Base-by-base conservation (phyloP, 2,797 vertebrate genomes). In the Trematomus bernacchii region DNA sequence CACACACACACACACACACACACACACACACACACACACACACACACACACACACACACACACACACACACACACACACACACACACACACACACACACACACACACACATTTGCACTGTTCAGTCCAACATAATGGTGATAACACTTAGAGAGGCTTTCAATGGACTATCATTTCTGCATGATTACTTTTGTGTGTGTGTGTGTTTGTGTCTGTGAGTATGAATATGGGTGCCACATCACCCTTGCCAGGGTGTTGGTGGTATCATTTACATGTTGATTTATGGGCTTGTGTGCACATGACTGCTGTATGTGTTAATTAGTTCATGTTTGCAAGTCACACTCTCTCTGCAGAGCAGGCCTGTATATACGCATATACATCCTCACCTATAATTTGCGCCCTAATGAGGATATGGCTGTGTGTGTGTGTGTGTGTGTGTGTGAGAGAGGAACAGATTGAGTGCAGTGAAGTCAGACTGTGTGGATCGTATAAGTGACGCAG, bases 301-400 rank as follows among this genome's bases (percentile, higher is more conserved):
- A 21, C 84, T 74, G 64, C 61, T 86, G 19, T 69, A 78, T 19
- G 76, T 85, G 85, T 85, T 90, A 82, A 92, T 91, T 81, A 90
- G 86, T 82, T 74, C 58, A 74, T 54, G 55, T 52, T 77, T 3
- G 0, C 43, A n/a, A 43, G 61, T 86, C 67, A 73, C 79, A 71
- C 79, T 76, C 72, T 84, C 88, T 88, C 73, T 82, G 82, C 74
- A 67, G 48, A 65, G 58, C 27, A 2, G 47, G 48, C 44, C 66
- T 66, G 44, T 42, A 59, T 63, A 13, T 10, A 55, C 10, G 6
- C 55, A 30, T 23, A 66, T 27, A 72, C 46, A 47, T 30, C n/a
- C 59, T 44, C 55, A 60, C 30, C n/a, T 51, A 44, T 83, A n/a
- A 71, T 76, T 66, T 74, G 50, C 9, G 48, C 3, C 33, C 14